Conservation (phyloP, 2,797 vertebrate species). For the Graptemys geographica region DNA sequence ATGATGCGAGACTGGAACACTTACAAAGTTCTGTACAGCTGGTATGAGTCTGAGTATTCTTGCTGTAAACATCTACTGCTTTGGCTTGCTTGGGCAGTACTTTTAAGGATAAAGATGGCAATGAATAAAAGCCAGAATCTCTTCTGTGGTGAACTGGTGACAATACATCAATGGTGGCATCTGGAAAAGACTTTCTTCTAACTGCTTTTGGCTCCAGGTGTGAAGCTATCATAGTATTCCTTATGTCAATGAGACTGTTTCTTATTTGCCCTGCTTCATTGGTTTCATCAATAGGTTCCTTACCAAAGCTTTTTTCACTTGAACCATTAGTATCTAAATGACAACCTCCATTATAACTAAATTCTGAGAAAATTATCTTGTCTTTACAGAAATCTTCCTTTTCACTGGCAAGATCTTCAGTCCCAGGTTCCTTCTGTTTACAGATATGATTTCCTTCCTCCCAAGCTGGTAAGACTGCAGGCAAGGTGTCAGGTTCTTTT, state of each 20-base stretch:
- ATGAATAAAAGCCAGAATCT: constrained; percentile 78
- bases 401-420: constrained; percentile 30
- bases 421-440: constrained; percentile 46
- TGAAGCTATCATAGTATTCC: constrained; percentile 44
- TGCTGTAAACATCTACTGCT: constrained; percentile 42
- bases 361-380: constrained; percentile 44
- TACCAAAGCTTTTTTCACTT: constrained; percentile 76
- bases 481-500: constrained; percentile 31
- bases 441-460: constrained; percentile 46
- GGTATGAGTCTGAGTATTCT: constrained; percentile 30
- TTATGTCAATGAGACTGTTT: constrained; percentile 77
- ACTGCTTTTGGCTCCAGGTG: constrained; percentile 57
- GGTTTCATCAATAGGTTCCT: constrained; percentile 73
- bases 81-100: constrained; percentile 67
- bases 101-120: constrained; percentile 80
- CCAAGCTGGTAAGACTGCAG: constrained; percentile 8
- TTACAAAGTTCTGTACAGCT: constrained; percentile 61
- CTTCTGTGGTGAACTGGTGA: constrained; percentile 56
- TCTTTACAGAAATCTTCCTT: constrained; percentile 63
- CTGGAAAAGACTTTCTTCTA: constrained; percentile 85
- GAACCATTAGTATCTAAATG: constrained; percentile 70
- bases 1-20: constrained; percentile 60
- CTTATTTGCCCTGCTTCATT: constrained; percentile 70
- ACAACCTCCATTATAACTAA: constrained; percentile 31
- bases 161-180: constrained; percentile 40